Base-by-base conservation (phyloP, 2,113 vertebrate genomes). In the Struthidea cinerea region DNA sequence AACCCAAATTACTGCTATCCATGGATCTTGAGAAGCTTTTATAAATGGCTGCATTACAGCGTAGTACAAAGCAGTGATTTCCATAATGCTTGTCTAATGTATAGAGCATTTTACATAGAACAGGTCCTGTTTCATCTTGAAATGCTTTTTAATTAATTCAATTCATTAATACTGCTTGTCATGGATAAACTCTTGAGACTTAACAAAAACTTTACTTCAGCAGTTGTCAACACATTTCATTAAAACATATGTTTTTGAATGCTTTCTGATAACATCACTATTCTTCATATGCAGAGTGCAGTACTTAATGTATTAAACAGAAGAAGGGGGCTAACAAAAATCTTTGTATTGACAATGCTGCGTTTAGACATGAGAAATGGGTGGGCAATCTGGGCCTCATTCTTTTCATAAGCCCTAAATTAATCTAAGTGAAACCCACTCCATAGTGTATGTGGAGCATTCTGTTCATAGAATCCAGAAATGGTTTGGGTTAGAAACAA, bases 111-210 rank as follows among this genome's bases (percentile, higher is more conserved):
- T 96, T 97, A 95, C 96, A 96, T 91, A 95, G 95, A 96, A 93
- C 88, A 95, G 91, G 89, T 92, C 96, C 90, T 90, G 95, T 97
- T 97, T 97, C 97, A 98, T 98, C 97, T 98, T 96, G 96, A 98
- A 98, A 98, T 98, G 97, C 94, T 97, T 97, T 98, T 98, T 98
- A 98, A 97, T 98, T 98, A 98, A 98, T 97, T 97, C 97, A 96
- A 94, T 97, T 98, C 97, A 97, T 98, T 98, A 97, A 97, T 97
- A 98, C 91, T 92, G 96, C 96, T 97, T 93, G 94, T 97, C 96
- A 97, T 97, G 96, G 97, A 97, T 97, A 97, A 97, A 97, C 97
- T 98, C 97, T 90, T 94, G 96, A 97, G 97, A 98, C 95, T 97
- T 97, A 91, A 96, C 94, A 96, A 97, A 97, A 97, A 97, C 97